Base-by-base conservation (phyloP, 2,888 invertebrate species). In the Megamerina dolium region DNA sequence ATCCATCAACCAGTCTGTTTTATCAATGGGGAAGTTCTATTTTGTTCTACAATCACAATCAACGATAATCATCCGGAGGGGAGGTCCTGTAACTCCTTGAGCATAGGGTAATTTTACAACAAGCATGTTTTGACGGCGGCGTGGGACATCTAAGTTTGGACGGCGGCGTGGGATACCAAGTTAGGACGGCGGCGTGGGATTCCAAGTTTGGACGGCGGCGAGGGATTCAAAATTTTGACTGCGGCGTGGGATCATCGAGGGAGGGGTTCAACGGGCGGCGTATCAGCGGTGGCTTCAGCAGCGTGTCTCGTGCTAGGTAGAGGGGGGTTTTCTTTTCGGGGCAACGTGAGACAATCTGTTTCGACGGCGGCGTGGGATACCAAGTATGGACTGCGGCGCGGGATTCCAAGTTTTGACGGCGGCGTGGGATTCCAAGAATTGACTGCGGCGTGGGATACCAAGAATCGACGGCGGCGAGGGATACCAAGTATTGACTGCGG, bases 181-280 rank as follows among this genome's bases (percentile, higher is more conserved):
- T 12, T 2, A 32, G 26, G 50, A 51, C 54, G 19, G 54, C 59
- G 19, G 59, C 61, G 61, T 18, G 58, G 60, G 61, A 61, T 35
- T 18, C 19, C 19, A 47, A 32, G 41, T 33, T 23, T 43, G 45
- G 54, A 53, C 49, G 29, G 52, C 50, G 8, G 50, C 50, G 50
- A 35, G 47, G 51, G 49, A 48, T 13, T 27, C 48, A 31, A 45
- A 41, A 42, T 18, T 3, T 43, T 30, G 54, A 52, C 52, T 20
- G 53, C 58, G 20, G 57, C 61, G 59, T 16, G 57, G 59, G 32
- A 34, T 23, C 6, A 32, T 34, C 37, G n/a, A 23, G 27, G n/a
- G 18, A 5, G 10, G 10, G 10, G 20, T 12, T 9, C 5, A 16
- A 18, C 2, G 18, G 10, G 20, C 10, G n/a, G 1, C 18, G 18